phyloP scores from a whole-genome alignment of 2,797 vertebrate genomes.

The Distichodus sexfasciatus region DNA sequence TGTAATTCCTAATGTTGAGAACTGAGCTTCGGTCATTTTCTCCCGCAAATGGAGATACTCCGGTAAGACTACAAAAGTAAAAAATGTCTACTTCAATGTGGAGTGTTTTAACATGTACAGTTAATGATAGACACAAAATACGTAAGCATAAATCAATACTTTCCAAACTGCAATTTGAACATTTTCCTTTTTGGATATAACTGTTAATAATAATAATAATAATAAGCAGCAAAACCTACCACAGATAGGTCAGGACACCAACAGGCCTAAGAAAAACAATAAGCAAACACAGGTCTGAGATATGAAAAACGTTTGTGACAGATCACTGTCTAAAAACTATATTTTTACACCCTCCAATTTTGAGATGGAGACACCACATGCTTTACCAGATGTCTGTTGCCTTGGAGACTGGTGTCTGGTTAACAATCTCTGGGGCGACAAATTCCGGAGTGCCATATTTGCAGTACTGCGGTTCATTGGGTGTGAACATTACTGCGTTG shows the following conservation, averaged over 20 bases:
- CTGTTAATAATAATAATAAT: background rate
- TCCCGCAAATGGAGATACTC: constrained; percentile 94
- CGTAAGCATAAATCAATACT: too few relatives aligned
- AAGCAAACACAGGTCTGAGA: constrained; percentile 35
- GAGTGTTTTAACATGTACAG: too few relatives aligned
- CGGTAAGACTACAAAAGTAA: constrained; percentile 79
- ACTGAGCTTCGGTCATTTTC: constrained; percentile 91
- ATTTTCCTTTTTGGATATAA: too few relatives aligned
- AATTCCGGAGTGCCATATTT: constrained; percentile 96
- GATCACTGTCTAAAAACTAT: constrained; percentile 7
- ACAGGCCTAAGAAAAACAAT: constrained; percentile 80
- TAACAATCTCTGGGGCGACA: constrained; percentile 93
- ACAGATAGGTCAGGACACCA: constrained; percentile 91
- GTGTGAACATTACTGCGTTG: constrained; percentile 81
- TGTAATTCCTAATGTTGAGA: constrained; percentile 94
- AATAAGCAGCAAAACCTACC: constrained; percentile 72
- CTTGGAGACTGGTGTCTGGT: constrained; percentile 89
- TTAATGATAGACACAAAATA: background rate
- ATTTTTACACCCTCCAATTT: constrained; percentile 26
- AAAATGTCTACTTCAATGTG: background rate
- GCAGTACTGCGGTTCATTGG: constrained; percentile 89
- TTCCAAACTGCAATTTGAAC: too few relatives aligned
- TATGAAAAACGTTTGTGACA: constrained; percentile 13
- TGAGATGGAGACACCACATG: constrained; percentile 14
- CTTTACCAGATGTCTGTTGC: constrained; percentile 92